These are phyloP conservation scores for Emys orbicularis DNA, from an alignment of 2,797 vertebrate species.

Conservation along the genomic window DNA sequence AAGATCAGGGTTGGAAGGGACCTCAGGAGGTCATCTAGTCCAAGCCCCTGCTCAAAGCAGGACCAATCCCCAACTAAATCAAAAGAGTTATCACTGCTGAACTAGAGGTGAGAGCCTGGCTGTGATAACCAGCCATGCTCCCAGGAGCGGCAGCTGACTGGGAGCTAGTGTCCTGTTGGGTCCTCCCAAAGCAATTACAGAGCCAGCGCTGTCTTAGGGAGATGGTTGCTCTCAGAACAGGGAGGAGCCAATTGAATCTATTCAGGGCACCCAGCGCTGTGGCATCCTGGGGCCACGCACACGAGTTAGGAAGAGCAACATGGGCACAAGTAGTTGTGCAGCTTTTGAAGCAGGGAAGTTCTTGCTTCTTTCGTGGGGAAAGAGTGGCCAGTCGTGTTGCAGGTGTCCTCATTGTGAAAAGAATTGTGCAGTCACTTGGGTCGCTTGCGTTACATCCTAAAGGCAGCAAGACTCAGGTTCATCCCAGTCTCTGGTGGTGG, in stretches of 20 bases:
- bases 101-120: too few species aligned
- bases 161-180: too few species aligned
- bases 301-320: not conserved
- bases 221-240: not conserved
- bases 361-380: not conserved
- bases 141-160: too few species aligned
- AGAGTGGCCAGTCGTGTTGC: not conserved
- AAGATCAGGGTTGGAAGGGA: too few species aligned
- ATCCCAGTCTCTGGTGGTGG: not conserved
- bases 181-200: too few species aligned
- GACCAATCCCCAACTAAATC: too few species aligned
- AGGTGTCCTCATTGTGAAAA: not conserved
- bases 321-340: not conserved
- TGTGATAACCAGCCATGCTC: too few species aligned
- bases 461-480: not conserved
- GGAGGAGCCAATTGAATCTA: not conserved
- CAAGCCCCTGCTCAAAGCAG: too few species aligned
- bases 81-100: too few species aligned
- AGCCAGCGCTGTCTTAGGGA: not conserved
- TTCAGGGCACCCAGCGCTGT: too few species aligned
- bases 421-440: not conserved
- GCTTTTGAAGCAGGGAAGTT: not conserved
- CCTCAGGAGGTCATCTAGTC: too few species aligned
- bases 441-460: not conserved
- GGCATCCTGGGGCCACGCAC: not conserved